Conservation (phyloP, 2,888 invertebrate genomes). For the Anthophora plumipes region DNA sequence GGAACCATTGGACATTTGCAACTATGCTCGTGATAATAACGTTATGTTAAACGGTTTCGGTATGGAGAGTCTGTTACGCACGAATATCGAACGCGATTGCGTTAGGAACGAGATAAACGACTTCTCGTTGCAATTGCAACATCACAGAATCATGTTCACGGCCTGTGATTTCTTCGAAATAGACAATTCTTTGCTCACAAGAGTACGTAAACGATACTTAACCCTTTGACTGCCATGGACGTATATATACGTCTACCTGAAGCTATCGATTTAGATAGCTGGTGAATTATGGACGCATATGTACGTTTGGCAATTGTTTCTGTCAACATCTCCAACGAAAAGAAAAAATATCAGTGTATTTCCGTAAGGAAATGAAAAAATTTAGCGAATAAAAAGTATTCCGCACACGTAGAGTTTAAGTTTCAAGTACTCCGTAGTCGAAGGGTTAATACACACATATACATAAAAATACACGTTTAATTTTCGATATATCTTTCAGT, state of each 20-base stretch:
- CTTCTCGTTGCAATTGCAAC: constrained; percentile 75
- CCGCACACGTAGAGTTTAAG: no score
- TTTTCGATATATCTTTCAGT: constrained; percentile 67
- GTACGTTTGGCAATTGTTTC: no score
- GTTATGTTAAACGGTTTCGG: constrained; percentile 40
- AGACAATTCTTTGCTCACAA: constrained; percentile 74
- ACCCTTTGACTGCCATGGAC: no score
- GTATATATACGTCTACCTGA: no score
- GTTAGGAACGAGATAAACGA: constrained; percentile 74
- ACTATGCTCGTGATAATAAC: constrained; percentile 1
- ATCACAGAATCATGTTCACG: constrained; percentile 70
- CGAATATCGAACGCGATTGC: constrained; percentile 61
- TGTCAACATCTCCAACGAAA: no score
- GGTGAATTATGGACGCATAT: no score
- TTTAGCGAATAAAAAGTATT: no score
- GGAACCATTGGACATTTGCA: constrained; percentile 4
- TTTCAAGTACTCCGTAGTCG: no score
- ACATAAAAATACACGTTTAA: neutral
- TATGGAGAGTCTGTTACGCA: constrained; percentile 52
- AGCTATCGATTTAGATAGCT: no score
- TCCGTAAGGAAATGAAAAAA: no score
- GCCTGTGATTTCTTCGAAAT: constrained; percentile 77
- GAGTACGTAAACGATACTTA: no score
- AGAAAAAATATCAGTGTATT: no score
- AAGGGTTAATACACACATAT: neutral